These are phyloP conservation scores for Heteromurus nitidus DNA, from an alignment of 2,888 invertebrate genomes.

Conservation along the genomic window DNA sequence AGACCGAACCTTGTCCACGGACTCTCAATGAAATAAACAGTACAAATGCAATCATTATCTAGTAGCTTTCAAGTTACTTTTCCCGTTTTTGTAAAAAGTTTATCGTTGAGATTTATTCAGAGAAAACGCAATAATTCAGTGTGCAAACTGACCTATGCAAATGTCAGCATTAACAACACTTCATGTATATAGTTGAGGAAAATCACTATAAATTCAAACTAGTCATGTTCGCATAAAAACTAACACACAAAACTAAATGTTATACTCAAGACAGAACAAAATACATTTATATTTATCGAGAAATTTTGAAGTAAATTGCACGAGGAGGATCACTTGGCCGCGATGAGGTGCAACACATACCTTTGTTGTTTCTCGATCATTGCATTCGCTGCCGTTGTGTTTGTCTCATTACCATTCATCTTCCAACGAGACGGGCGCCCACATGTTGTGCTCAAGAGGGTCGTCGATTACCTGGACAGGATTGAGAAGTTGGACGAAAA, in stretches of 20 bases:
- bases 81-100: too few relatives aligned
- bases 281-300: not conserved
- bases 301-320: not conserved
- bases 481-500: conserved; percentile 62
- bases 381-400: conserved; percentile 40
- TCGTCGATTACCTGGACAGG: conserved; percentile 56
- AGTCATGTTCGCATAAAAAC: too few relatives aligned
- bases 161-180: too few relatives aligned
- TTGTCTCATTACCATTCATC: conserved; percentile 55
- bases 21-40: not conserved
- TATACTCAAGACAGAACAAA: too few relatives aligned
- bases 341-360: conserved; percentile 54
- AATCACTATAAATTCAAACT: too few relatives aligned
- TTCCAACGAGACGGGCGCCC: conserved; percentile 59
- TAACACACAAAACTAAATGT: too few relatives aligned
- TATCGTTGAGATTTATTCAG: too few relatives aligned
- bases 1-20: not conserved
- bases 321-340: not conserved
- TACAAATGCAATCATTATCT: too few relatives aligned
- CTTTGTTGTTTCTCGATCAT: conserved; percentile 46
- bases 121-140: too few relatives aligned
- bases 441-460: conserved; percentile 54
- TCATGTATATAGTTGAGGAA: too few relatives aligned
- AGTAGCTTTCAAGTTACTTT: too few relatives aligned
- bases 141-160: too few relatives aligned